Percentiles rank a stretch among this genome's conserved stretches.
These are phyloP conservation scores for Trachelus stipa DNA, from an alignment of 2,888 invertebrate genomes.

Conservation along the genomic window DNA sequence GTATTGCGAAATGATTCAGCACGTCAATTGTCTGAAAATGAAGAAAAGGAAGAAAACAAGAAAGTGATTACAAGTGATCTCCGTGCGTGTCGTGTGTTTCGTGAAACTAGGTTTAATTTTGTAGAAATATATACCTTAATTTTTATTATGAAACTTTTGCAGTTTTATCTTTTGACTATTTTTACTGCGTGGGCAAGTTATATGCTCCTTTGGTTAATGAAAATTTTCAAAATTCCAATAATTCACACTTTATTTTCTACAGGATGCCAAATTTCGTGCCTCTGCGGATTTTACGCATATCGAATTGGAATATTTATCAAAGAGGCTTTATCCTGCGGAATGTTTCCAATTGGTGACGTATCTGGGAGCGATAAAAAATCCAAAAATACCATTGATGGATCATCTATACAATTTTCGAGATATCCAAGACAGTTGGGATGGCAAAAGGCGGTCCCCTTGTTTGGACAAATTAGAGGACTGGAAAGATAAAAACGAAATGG, in stretches of 20 bases:
- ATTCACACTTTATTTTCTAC: not conserved
- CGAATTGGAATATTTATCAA: slow-evolving; percentile 29
- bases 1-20: not conserved
- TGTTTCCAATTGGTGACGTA: slow-evolving; percentile 26
- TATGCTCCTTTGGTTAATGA: slow-evolving; percentile 11
- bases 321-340: slow-evolving; percentile 28
- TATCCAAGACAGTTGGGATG: not conserved
- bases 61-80: not conserved
- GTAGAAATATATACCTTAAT: slow-evolving; percentile 15
- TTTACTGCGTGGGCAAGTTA: slow-evolving; percentile 29
- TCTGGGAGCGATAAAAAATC: slow-evolving; percentile 8
- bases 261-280: slow-evolving; percentile 13
- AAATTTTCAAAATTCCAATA: not conserved
- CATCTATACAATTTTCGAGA: not conserved
- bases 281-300: slow-evolving; percentile 26
- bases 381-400: not conserved
- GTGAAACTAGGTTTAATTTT: slow-evolving; percentile 18
- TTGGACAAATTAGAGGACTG: slow-evolving; percentile 26
- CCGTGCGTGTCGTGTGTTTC: not conserved
- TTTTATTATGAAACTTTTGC: slow-evolving; percentile 32
- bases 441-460: slow-evolving; percentile 17
- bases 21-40: not conserved
- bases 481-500: slow-evolving; percentile 22
- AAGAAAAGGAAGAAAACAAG: not conserved
- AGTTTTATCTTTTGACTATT: slow-evolving; percentile 30